Evolutionary conservation across 2,888 invertebrate species (phyloP).

Genomic region (Rutpela maculata): DNA sequence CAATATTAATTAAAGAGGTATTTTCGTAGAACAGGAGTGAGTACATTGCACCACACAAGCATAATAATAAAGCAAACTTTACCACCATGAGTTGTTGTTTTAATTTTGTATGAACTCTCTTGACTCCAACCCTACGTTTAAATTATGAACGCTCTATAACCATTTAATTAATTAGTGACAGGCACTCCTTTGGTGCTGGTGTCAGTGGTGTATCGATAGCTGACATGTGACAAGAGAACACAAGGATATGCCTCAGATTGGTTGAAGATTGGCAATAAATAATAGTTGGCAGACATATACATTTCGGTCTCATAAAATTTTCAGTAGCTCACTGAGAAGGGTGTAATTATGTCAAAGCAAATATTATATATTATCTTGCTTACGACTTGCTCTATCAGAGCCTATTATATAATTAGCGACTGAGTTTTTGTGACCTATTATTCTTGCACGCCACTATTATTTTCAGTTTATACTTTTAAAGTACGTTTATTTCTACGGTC

Average conservation of each 20-base stretch:
- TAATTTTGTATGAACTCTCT: slow-evolving; percentile 24
- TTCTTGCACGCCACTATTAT: too few relatives aligned
- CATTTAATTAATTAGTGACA: slow-evolving; percentile 28
- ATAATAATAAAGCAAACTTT: slow-evolving; percentile 17
- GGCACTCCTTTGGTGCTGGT: slow-evolving; percentile 6
- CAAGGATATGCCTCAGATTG: neutral
- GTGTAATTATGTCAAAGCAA: neutral
- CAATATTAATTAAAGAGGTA: slow-evolving; percentile 12
- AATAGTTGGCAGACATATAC: neutral
- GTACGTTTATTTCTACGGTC: too few relatives aligned
- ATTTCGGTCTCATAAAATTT: slow-evolving; percentile 4
- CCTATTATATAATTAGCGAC: neutral
- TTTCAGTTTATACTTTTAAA: too few relatives aligned
- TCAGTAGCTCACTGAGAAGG: neutral
- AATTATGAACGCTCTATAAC: slow-evolving; percentile 24
- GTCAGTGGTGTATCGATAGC: slow-evolving; percentile 25
- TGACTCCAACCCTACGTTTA: slow-evolving; percentile 21
- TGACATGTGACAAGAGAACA: slow-evolving; percentile 19
- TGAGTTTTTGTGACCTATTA: too few relatives aligned
- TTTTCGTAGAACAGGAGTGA: slow-evolving; percentile 2
- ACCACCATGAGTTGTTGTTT: slow-evolving; percentile 15
- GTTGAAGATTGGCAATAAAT: slow-evolving; percentile 10
- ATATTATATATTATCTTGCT: neutral
- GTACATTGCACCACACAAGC: slow-evolving; percentile 16
- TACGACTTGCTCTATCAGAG: neutral